A percentile compares a stretch with the other conserved stretches of the same genome.
These are phyloP conservation scores for Sarcophaga variegata DNA, from an alignment of 2,888 invertebrate species.

Conservation along the genomic window DNA sequence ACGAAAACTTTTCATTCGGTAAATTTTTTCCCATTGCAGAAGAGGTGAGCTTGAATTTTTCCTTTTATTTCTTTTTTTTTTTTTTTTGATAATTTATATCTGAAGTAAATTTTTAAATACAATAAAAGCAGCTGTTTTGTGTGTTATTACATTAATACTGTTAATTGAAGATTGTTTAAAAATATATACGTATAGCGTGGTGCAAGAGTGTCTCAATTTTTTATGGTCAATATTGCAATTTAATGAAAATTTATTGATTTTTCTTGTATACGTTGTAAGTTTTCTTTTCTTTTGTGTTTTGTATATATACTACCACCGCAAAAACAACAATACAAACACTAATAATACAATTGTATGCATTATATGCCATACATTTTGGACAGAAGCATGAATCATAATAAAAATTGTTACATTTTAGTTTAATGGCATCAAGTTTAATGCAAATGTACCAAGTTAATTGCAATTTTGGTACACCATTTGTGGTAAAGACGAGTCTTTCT, in stretches of 20 bases:
- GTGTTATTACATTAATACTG: too few species aligned
- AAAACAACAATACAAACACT: constrained; percentile 19
- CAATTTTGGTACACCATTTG: too few species aligned
- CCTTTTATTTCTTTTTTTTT: background rate
- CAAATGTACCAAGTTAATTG: background rate
- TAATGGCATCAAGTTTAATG: background rate
- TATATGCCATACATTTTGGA: constrained; percentile 38
- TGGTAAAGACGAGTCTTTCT: too few species aligned
- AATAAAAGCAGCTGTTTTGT: too few species aligned
- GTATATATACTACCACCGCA: constrained; percentile 19
- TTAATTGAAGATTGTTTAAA: too few species aligned
- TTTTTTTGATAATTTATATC: background rate
- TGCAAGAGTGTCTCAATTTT: background rate
- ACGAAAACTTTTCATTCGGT: constrained; percentile 52
- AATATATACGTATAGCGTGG: too few species aligned
- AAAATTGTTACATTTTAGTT: constrained; percentile 4
- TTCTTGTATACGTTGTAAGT: constrained; percentile 61
- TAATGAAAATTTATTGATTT: constrained; percentile 49
- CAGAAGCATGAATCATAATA: constrained; percentile 51
- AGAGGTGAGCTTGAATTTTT: constrained; percentile 46
- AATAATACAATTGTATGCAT: constrained; percentile 22
- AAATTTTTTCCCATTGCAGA: constrained; percentile 43
- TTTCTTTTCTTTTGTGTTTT: constrained; percentile 36
- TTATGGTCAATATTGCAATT: constrained; percentile 4
- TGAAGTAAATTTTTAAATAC: too few species aligned